These are phyloP conservation scores for Leptinotarsa juncta DNA, from an alignment of 2,888 invertebrate genomes.

Conservation along the genomic window DNA sequence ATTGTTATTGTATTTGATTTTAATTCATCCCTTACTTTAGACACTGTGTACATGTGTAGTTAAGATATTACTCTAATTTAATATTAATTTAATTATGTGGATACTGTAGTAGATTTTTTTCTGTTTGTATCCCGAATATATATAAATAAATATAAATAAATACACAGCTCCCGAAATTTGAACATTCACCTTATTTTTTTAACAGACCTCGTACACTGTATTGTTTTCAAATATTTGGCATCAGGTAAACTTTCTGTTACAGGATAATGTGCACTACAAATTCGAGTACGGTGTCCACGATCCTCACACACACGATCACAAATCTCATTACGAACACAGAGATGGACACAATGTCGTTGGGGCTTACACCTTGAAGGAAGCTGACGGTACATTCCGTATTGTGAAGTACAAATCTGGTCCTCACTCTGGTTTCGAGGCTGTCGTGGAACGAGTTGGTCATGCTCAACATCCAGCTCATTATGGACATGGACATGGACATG, in stretches of 20 bases:
- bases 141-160: no score
- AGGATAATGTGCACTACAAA: slow-evolving; percentile 54
- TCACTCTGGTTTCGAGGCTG: slow-evolving; percentile 52
- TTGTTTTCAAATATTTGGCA: no score
- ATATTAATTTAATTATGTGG: no score
- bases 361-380: slow-evolving; percentile 60
- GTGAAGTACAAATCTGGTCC: slow-evolving; percentile 58
- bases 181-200: no score
- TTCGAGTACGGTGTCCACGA: slow-evolving; percentile 63
- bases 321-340: slow-evolving; percentile 61
- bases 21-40: no score
- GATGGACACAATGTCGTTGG: slow-evolving; percentile 62
- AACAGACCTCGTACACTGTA: no score
- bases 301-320: slow-evolving; percentile 62
- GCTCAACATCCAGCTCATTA: slow-evolving; percentile 49
- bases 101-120: no score
- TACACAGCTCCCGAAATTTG: no score
- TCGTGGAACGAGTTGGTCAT: slow-evolving; percentile 50
- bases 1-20: no score
- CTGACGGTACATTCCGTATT: slow-evolving; percentile 62
- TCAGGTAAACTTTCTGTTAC: not conserved
- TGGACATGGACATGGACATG: slow-evolving; percentile 18
- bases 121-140: no score
- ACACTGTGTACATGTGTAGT: no score
- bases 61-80: no score